Conservation (phyloP, 2,113 vertebrate genomes). For the Thalassarche chlororhynchos region DNA sequence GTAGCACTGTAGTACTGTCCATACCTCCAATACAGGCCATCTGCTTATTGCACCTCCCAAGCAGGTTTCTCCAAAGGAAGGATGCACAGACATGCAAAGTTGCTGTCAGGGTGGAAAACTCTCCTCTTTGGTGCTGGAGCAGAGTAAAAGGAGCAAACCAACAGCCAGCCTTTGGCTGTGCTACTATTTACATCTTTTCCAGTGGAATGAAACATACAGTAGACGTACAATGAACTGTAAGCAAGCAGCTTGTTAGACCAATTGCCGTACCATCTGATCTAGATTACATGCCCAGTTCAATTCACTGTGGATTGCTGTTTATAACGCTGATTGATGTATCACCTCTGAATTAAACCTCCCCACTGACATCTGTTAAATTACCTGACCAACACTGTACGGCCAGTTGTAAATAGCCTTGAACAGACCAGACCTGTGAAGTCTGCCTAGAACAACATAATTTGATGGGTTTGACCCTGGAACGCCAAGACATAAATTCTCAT, state of each 20-base stretch:
- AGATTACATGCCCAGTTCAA: neutral
- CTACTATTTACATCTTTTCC: neutral
- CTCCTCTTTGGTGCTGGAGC: neutral
- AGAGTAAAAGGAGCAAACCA: neutral
- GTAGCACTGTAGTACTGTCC: neutral
- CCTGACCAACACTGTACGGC: too few relatives aligned
- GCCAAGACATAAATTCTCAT: too few relatives aligned
- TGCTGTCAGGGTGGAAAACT: neutral
- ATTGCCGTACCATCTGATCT: neutral
- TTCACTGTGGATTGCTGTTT: neutral
- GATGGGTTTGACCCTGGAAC: too few relatives aligned
- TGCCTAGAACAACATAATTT: too few relatives aligned
- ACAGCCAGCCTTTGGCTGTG: neutral
- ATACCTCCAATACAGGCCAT: rapidly evolving
- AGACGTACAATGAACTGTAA: neutral
- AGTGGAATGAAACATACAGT: neutral
- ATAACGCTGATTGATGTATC: neutral
- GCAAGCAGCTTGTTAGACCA: neutral
- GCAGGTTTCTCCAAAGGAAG: neutral
- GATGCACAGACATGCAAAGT: neutral
- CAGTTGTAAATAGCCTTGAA: too few relatives aligned
- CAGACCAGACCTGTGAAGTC: too few relatives aligned
- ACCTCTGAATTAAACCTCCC: neutral
- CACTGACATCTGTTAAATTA: neutral
- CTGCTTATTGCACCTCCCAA: neutral